Conservation (phyloP, 53 echinoderm and acorn worm species). For the Echinometra lucunter region DNA sequence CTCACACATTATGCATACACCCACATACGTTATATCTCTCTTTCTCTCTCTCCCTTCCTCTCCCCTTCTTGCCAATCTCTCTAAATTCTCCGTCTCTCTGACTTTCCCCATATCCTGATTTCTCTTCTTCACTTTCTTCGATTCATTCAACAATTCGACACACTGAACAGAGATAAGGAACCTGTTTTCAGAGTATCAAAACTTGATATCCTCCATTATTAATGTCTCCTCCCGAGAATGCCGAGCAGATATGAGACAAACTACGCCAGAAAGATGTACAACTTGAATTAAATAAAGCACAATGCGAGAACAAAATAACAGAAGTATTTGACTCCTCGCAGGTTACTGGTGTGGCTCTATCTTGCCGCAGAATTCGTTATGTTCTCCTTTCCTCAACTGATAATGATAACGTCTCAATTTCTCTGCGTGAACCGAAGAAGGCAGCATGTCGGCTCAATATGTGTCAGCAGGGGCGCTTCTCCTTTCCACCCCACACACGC, state of each 20-base stretch:
- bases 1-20: too few species aligned
- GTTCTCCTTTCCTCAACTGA: conserved; percentile 20
- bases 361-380: conserved; percentile 1
- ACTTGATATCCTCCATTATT: too few species aligned
- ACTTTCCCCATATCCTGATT: not conserved
- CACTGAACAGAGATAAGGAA: too few species aligned
- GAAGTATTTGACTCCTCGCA: not conserved
- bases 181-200: too few species aligned
- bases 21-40: not conserved
- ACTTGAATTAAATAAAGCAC: not conserved
- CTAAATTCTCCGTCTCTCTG: not conserved
- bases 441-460: not conserved
- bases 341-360: not conserved
- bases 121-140: too few species aligned
- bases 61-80: too few species aligned
- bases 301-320: not conserved
- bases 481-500: not conserved
- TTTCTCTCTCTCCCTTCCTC: not conserved
- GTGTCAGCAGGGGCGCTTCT: not conserved
- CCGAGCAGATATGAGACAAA: too few species aligned
- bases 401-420: conserved; percentile 27
- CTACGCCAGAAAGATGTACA: not conserved
- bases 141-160: too few species aligned
- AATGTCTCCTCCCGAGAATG: too few species aligned
- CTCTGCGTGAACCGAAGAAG: not conserved